These are phyloP conservation scores for Nematostella vectensis DNA, from an alignment of 92 coral and sea anemone genomes.

Conservation along the genomic window DNA sequence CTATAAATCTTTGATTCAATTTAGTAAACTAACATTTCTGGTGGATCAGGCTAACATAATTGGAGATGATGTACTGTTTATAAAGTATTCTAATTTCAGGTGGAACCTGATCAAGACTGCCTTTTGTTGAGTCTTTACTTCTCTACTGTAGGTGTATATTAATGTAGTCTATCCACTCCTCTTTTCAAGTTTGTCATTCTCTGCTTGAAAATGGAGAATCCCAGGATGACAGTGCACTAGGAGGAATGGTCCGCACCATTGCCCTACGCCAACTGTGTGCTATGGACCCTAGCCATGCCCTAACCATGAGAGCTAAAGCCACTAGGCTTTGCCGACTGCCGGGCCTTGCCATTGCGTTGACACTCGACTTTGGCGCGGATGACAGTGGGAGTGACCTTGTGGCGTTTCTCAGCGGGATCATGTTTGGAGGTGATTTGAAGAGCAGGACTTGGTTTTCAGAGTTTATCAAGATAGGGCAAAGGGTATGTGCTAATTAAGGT, in stretches of 20 bases:
- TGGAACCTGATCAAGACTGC: no score
- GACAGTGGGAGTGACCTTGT: conserved; percentile 49
- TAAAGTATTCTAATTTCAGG: no score
- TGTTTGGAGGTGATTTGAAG: conserved; percentile 73
- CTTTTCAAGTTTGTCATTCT: no score
- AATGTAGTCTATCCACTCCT: no score
- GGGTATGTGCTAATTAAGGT: conserved; percentile 62
- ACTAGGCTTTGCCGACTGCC: conserved; percentile 78
- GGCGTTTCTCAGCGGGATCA: conserved; percentile 80
- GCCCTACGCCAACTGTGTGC: conserved; percentile 78
- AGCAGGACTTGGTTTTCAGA: conserved; percentile 91
- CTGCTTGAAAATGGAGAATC: conserved; percentile 65
- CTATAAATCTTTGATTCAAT: no score
- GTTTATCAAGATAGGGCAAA: conserved; percentile 87
- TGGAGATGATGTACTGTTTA: no score
- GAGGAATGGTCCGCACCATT: conserved; percentile 72
- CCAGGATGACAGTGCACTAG: conserved; percentile 74
- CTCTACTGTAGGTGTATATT: no score
- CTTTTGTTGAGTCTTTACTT: no score
- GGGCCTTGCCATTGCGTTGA: conserved; percentile 89
- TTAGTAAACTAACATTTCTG: no score
- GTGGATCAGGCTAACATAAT: no score
- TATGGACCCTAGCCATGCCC: conserved; percentile 86
- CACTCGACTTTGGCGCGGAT: conserved; percentile 71
- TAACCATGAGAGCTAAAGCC: conserved; percentile 71